Conservation (phyloP, 2,113 vertebrate genomes). For the Numenius arquata region DNA sequence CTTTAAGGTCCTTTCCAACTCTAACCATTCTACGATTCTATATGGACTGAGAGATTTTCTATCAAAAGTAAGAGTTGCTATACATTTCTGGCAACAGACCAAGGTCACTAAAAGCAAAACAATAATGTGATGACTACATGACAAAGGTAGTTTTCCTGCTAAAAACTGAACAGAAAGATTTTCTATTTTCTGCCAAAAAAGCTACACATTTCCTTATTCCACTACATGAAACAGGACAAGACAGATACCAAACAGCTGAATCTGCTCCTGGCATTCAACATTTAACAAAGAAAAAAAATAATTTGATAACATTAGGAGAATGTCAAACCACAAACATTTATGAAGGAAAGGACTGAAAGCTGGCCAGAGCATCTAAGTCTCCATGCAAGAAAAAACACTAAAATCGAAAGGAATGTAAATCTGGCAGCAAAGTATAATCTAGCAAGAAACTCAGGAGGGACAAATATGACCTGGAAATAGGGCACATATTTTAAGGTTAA, state of each 20-base stretch:
- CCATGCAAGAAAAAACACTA: neutral
- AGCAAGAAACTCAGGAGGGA: neutral
- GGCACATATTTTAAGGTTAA: neutral
- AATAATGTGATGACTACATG: neutral
- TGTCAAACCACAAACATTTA: neutral
- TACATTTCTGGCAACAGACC: neutral
- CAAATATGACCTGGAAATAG: neutral
- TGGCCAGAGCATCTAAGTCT: neutral
- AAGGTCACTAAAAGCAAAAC: neutral
- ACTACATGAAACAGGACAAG: neutral
- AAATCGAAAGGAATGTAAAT: neutral
- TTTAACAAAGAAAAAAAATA: neutral
- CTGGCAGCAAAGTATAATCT: neutral
- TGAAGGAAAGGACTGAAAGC: neutral
- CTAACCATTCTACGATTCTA: too few species aligned
- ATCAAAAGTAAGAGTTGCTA: neutral
- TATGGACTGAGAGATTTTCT: neutral
- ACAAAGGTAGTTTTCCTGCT: neutral
- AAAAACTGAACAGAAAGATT: neutral
- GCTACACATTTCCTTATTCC: neutral
- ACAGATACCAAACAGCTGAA: neutral
- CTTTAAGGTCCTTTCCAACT: too few species aligned
- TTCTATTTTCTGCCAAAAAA: neutral
- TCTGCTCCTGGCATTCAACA: neutral
- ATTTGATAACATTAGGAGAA: neutral